Base-by-base conservation (phyloP, 2,888 invertebrate genomes). In the Meiosimyza decipiens region DNA sequence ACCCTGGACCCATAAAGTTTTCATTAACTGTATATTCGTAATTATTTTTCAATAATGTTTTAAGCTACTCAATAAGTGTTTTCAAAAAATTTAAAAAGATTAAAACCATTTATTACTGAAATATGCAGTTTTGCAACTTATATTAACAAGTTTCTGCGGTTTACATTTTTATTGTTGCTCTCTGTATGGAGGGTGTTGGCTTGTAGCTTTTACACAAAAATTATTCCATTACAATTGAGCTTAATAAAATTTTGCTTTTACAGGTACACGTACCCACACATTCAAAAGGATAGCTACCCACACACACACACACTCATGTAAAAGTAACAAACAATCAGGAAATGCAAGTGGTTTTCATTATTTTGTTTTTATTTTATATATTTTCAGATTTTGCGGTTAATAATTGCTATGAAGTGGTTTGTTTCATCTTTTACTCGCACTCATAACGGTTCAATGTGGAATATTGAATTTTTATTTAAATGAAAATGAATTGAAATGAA, bases 291-390 rank as follows among this genome's bases (percentile, higher is more conserved):
- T 22, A 0, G 13, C 6, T 22, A 22, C 57, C 6, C 28, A 28
- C 13, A 18, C 22, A 57, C 12, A 57, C 13, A 57, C 22, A 57
- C 57, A 28, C 22, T 28, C 57, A 47, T 18, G 28, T 16, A 47
- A 40, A 47, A 49, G 16, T 51, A 47, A 64, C 16, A 18, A 50
- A n/a, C 63, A 64, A 64, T 15, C 64, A 40, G 64, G 64, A 64
- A 64, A 64, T 64, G 49, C 64, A 64, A 22, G 64, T 64, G 64
- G 64, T 50, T 64, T 49, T 18, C 7, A 15, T 64, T 51, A 51
- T 64, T 22, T 13, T 64, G 4, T 16, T 55, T 22, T n/a, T n/a
- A n/a, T n/a, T 16, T 55, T 55, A 11, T 57, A 13, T 22, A 13
- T 16, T 51, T 60, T 28, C 59, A 60, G 11, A 60, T 15, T 28